phyloP scores from a whole-genome alignment of 2,888 invertebrate species.

The Lapara coniferarum region DNA sequence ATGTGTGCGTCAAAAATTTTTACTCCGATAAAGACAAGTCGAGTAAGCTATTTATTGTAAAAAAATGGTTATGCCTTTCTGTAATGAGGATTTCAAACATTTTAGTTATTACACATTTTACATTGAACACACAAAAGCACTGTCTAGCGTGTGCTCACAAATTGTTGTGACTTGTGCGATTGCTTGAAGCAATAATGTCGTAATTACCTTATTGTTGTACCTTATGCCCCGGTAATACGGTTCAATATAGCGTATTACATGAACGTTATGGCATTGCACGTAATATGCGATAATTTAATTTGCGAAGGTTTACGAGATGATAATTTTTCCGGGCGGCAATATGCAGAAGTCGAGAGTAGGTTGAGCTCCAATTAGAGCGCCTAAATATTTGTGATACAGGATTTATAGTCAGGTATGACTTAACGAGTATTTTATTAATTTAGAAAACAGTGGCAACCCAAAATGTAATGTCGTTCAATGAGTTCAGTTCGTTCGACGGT shows the following conservation, averaged over 20 bases:
- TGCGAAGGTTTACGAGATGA: slow-evolving; percentile 13
- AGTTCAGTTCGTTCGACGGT: too few relatives aligned
- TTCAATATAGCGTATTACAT: background rate
- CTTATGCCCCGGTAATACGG: background rate
- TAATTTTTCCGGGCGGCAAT: background rate
- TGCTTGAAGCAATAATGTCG: slow-evolving; percentile 2
- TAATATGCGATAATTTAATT: slow-evolving; percentile 11
- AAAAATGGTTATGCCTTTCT: too few relatives aligned
- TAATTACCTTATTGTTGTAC: background rate
- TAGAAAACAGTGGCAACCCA: too few relatives aligned
- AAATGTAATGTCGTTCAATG: too few relatives aligned
- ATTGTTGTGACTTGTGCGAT: background rate
- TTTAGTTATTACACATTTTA: background rate
- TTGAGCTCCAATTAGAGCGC: background rate
- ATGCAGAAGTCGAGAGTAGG: background rate
- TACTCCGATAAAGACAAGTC: too few relatives aligned
- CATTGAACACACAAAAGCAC: background rate
- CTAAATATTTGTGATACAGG: too few relatives aligned
- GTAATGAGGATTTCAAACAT: too few relatives aligned
- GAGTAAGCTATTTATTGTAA: too few relatives aligned
- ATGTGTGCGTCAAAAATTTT: too few relatives aligned
- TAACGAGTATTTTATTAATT: too few relatives aligned
- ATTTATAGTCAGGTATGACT: too few relatives aligned
- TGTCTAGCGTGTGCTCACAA: background rate
- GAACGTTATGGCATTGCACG: background rate